These are phyloP conservation scores for Hermetia illucens DNA, from an alignment of 1,140 invertebrate genomes.

Conservation along the genomic window DNA sequence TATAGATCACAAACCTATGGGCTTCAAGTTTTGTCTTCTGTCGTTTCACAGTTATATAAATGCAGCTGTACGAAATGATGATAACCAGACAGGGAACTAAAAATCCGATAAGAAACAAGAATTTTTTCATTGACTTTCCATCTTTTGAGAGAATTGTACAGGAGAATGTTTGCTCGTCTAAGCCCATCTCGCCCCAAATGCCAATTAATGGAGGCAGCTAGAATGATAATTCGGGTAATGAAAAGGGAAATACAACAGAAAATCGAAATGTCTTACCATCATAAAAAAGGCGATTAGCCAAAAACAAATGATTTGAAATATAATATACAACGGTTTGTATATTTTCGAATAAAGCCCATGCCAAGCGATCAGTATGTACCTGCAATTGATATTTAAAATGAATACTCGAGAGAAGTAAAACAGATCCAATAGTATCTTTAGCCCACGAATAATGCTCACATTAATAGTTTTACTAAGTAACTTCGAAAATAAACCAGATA, in stretches of 20 bases:
- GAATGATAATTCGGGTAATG: constrained; percentile 32
- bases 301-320: constrained; percentile 55
- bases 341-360: constrained; percentile 58
- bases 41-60: constrained; percentile 61
- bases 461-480: too few relatives aligned
- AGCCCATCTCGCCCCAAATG: constrained; percentile 68
- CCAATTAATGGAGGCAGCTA: constrained; percentile 62
- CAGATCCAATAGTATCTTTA: too few relatives aligned
- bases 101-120: constrained; percentile 69
- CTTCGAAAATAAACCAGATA: too few relatives aligned
- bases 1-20: constrained; percentile 14
- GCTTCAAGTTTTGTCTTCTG: constrained; percentile 48
- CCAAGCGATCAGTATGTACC: constrained; percentile 69
- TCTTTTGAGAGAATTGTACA: constrained; percentile 72
- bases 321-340: constrained; percentile 56
- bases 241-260: constrained; percentile 3
- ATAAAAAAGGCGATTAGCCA: constrained; percentile 57
- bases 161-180: constrained; percentile 63
- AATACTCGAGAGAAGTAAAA: too few relatives aligned
- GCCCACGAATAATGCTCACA: too few relatives aligned
- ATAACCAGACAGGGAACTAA: constrained; percentile 68
- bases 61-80: constrained; percentile 69
- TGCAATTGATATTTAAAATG: constrained; percentile 31
- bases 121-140: constrained; percentile 69
- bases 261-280: constrained; percentile 35